These are phyloP conservation scores for Atherix ibis DNA, from an alignment of 2,888 invertebrate species.

Conservation along the genomic window DNA sequence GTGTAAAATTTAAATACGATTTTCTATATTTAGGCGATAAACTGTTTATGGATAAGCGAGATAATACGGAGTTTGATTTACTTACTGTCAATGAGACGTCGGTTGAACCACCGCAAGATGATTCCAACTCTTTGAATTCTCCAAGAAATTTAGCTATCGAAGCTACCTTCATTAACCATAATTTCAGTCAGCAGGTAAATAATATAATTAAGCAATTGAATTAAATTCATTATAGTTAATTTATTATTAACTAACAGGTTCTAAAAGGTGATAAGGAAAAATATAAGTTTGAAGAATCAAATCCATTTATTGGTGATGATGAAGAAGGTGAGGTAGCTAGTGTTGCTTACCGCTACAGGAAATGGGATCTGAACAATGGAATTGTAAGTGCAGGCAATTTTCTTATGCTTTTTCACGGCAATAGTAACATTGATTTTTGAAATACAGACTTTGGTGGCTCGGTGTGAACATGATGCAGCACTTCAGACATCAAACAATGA, in stretches of 20 bases:
- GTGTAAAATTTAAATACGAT: too few relatives aligned
- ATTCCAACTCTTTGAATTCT: constrained; percentile 86
- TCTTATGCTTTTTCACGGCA: too few relatives aligned
- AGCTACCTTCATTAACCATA: constrained; percentile 98
- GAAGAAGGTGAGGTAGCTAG: constrained; percentile 89
- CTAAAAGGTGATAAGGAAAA: constrained; percentile 58
- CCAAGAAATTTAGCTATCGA: constrained; percentile 91
- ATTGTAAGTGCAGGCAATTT: too few relatives aligned
- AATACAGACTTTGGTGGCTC: constrained; percentile 64
- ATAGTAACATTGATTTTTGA: too few relatives aligned
- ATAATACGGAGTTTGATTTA: constrained; percentile 93
- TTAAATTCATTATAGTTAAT: constrained; percentile 6
- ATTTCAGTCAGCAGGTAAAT: constrained; percentile 90
- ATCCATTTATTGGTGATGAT: constrained; percentile 86
- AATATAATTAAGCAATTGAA: too few relatives aligned
- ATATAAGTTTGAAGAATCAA: constrained; percentile 75
- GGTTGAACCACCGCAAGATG: constrained; percentile 92
- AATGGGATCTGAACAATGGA: constrained; percentile 90
- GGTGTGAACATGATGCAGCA: constrained; percentile 96
- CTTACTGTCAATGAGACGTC: constrained; percentile 97
- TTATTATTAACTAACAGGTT: too few relatives aligned
- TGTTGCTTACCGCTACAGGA: constrained; percentile 91
- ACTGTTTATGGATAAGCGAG: constrained; percentile 94
- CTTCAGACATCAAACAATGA: constrained; percentile 76
- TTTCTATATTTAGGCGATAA: constrained; percentile 47